These are phyloP conservation scores for Notoglanidium macrostoma DNA, from an alignment of 2,797 vertebrate genomes.

Conservation along the genomic window DNA sequence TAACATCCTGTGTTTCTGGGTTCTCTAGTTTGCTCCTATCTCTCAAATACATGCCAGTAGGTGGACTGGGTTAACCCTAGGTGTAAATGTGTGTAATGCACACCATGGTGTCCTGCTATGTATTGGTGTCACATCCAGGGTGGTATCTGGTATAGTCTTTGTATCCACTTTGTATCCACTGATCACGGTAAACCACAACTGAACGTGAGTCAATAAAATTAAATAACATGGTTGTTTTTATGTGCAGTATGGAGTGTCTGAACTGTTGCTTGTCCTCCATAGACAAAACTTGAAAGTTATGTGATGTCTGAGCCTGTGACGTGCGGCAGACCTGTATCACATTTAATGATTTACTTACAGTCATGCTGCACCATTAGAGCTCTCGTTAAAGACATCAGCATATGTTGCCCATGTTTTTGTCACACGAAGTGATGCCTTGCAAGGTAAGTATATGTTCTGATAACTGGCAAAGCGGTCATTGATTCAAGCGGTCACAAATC, in stretches of 20 bases:
- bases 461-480: not conserved
- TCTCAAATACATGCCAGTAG: not conserved
- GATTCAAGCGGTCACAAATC: not conserved
- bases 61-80: not conserved
- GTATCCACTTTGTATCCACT: not conserved
- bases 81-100: not conserved
- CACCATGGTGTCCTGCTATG: not conserved
- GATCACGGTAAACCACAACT: not conserved
- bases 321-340: not conserved
- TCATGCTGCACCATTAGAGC: not conserved
- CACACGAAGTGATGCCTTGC: not conserved
- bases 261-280: not conserved
- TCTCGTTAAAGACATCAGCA: not conserved
- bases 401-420: slow-evolving; percentile 18
- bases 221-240: not conserved
- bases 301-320: not conserved
- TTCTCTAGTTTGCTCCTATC: not conserved
- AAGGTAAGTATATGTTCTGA: not conserved
- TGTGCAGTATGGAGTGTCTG: not conserved
- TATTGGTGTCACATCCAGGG: not conserved
- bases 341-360: not conserved
- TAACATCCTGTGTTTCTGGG: not conserved
- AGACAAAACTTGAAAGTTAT: not conserved
- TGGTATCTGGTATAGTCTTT: not conserved
- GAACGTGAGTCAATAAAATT: not conserved